A percentile compares a stretch with the other conserved stretches of the same genome.
Conservation (phyloP, 2,888 invertebrate species). For the Amiota communis region DNA sequence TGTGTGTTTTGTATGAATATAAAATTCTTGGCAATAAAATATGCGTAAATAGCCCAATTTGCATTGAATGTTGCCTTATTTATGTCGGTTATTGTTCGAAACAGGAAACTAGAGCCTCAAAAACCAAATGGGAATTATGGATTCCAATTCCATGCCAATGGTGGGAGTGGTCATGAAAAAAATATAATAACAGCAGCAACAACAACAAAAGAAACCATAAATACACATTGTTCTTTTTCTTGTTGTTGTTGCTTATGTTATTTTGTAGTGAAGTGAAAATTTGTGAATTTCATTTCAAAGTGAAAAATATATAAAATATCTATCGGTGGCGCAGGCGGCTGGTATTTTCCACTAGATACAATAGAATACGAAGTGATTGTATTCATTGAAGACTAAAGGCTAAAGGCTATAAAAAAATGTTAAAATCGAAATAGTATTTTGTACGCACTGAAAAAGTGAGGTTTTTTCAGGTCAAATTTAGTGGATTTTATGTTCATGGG, state of each 20-base stretch:
- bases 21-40: slow-evolving; percentile 70
- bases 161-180: background rate
- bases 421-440: no score
- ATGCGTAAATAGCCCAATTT: slow-evolving; percentile 71
- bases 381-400: no score
- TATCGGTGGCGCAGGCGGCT: no score
- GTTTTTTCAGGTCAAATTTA: no score
- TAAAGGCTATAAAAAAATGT: no score
- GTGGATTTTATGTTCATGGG: no score
- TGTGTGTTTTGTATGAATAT: slow-evolving; percentile 47
- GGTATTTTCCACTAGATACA: no score
- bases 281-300: slow-evolving; percentile 64
- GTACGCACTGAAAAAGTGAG: no score
- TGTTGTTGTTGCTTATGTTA: slow-evolving; percentile 29
- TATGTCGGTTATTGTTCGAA: slow-evolving; percentile 42
- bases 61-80: slow-evolving; percentile 64
- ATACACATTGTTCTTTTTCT: slow-evolving; percentile 19
- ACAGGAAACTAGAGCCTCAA: background rate
- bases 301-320: slow-evolving; percentile 40
- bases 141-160: background rate
- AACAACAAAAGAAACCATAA: background rate
- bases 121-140: slow-evolving; percentile 10
- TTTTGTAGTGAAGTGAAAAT: slow-evolving; percentile 48
- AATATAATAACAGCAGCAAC: background rate
- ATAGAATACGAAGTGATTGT: no score